Conservation (phyloP, 2,888 invertebrate species). For the Agrotis clavis region DNA sequence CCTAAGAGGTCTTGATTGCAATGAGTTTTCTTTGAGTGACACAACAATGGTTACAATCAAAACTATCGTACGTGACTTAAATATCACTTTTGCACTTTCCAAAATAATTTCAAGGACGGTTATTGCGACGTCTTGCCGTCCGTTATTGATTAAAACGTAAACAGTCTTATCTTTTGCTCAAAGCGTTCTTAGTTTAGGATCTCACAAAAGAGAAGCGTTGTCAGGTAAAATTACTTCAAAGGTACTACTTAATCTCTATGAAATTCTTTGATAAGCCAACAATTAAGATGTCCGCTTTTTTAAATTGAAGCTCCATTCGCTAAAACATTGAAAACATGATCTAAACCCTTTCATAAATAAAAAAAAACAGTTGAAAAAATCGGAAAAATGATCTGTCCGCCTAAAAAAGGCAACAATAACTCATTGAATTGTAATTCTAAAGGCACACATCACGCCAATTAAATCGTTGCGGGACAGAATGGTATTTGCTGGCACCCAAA, state of each 20-base stretch:
- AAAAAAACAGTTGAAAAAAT: slow-evolving; percentile 27
- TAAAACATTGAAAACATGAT: neutral
- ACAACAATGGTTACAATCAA: neutral
- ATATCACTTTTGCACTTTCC: neutral
- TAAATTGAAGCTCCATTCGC: neutral
- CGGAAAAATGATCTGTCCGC: slow-evolving; percentile 34
- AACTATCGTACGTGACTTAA: slow-evolving; percentile 5
- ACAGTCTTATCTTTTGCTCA: slow-evolving; percentile 11
- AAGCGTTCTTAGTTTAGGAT: slow-evolving; percentile 12
- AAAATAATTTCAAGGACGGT: neutral
- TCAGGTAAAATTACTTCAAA: neutral
- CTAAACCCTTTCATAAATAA: slow-evolving; percentile 13
- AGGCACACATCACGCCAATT: slow-evolving; percentile 73
- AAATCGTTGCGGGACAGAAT: slow-evolving; percentile 70
- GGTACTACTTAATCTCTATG: neutral
- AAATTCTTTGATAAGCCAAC: neutral
- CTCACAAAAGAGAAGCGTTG: slow-evolving; percentile 9
- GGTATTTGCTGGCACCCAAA: slow-evolving; percentile 67
- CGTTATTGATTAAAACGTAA: slow-evolving; percentile 27
- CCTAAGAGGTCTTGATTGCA: slow-evolving; percentile 11
- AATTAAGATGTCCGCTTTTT: neutral
- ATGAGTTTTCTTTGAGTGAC: neutral
- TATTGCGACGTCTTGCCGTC: neutral
- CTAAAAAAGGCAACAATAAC: slow-evolving; percentile 49
- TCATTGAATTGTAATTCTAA: slow-evolving; percentile 65